A percentile compares a stretch with the other conserved stretches of the same genome.
Conservation (phyloP, 2,113 vertebrate species). For the Peromyscus polionotus region DNA sequence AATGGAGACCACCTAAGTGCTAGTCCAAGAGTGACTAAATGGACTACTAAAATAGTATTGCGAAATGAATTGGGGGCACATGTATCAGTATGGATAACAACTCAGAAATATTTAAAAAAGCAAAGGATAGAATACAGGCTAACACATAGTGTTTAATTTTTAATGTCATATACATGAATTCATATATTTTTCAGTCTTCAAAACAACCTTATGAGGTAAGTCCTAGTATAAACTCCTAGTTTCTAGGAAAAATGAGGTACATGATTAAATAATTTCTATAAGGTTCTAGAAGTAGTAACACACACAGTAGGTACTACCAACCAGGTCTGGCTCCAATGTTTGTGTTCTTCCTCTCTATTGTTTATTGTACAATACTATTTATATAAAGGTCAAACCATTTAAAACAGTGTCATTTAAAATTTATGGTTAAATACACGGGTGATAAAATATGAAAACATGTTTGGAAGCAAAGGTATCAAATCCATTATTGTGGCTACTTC, state of each 20-base stretch:
- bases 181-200: conserved; percentile 1
- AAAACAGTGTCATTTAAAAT: conserved; percentile 27
- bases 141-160: conserved; percentile 18
- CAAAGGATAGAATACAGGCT: conserved; percentile 26
- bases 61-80: conserved; percentile 36
- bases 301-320: conserved; percentile 18
- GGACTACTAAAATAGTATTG: neutral
- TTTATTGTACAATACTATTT: conserved; percentile 16
- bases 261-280: conserved; percentile 21
- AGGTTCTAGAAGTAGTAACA: conserved; percentile 5
- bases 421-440: conserved; percentile 24
- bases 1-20: conserved; percentile 22
- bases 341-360: neutral
- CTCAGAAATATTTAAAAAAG: conserved; percentile 15
- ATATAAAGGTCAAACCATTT: conserved; percentile 41
- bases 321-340: neutral
- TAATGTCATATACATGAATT: neutral
- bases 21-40: conserved; percentile 5
- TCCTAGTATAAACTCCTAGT: conserved; percentile 38
- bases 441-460: conserved; percentile 49
- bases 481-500: conserved; percentile 34
- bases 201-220: neutral
- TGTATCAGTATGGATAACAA: conserved; percentile 14
- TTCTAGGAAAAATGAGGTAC: conserved; percentile 48
- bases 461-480: conserved; percentile 47